These are phyloP conservation scores for Leucosticte australis DNA, from an alignment of 2,113 vertebrate species.

Conservation along the genomic window DNA sequence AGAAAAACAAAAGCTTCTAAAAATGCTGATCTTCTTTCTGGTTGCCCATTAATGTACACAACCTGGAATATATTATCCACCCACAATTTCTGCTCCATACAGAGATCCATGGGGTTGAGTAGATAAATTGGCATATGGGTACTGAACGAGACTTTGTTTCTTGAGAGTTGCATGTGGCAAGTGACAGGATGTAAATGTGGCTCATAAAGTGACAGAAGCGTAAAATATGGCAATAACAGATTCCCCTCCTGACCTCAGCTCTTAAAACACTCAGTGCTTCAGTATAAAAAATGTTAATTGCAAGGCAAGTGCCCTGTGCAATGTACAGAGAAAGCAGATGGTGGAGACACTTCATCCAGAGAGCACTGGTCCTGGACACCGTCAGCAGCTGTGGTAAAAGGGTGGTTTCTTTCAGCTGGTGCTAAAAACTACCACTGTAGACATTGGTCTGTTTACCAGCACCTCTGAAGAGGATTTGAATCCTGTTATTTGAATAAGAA, in stretches of 20 bases:
- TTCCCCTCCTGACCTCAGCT: not conserved
- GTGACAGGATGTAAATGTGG: not conserved
- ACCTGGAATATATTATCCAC: not conserved
- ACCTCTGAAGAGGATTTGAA: not conserved
- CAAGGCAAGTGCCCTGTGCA: not conserved
- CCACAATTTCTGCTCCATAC: not conserved
- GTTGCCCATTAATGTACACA: not conserved
- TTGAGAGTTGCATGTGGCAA: not conserved
- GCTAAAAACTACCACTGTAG: not conserved
- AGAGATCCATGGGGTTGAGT: not conserved
- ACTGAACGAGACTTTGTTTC: not conserved
- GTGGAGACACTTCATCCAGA: not conserved
- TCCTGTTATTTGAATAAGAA: not conserved
- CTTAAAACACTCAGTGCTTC: not conserved
- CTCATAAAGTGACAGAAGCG: not conserved
- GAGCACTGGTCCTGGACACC: too few species aligned
- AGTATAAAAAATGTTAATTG: not conserved
- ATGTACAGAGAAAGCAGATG: rapidly evolving
- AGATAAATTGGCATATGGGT: not conserved
- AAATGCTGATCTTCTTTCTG: not conserved
- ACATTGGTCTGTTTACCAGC: not conserved
- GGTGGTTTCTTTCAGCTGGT: rapidly evolving
- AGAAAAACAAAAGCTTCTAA: not conserved
- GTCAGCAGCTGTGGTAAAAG: not conserved
- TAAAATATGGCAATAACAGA: not conserved